phyloP scores from a whole-genome alignment of 2,797 vertebrate genomes.

The Sphenopsis melanotis region DNA sequence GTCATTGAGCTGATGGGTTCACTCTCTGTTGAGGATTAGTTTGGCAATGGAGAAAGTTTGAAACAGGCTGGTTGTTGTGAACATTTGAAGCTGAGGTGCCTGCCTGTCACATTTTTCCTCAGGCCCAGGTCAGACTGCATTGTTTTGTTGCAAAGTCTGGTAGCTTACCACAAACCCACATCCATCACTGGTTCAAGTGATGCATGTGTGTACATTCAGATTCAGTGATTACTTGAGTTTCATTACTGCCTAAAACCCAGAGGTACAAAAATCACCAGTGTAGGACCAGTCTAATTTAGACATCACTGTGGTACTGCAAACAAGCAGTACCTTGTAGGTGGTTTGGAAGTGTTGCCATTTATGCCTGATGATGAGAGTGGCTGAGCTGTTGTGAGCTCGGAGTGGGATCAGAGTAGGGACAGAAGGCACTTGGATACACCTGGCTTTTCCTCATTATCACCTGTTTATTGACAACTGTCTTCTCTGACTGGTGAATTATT shows the following conservation, averaged over 20 bases:
- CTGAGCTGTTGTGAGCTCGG: background rate
- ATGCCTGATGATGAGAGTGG: background rate
- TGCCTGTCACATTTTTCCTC: fast-evolving
- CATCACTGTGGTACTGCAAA: background rate
- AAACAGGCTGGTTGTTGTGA: background rate
- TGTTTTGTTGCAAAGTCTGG: background rate
- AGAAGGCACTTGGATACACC: background rate
- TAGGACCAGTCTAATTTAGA: background rate
- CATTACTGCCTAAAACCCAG: background rate
- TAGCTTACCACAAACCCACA: background rate
- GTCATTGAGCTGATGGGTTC: background rate
- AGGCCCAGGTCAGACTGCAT: too few relatives aligned
- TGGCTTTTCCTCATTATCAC: background rate
- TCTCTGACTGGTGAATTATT: background rate
- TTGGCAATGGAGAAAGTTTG: background rate
- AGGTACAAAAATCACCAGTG: background rate
- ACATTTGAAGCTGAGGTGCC: background rate
- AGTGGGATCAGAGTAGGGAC: background rate
- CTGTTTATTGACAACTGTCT: background rate
- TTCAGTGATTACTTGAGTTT: background rate
- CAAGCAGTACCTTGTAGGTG: background rate
- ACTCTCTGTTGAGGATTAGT: background rate
- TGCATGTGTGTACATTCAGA: fast-evolving
- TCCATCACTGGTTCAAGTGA: background rate
- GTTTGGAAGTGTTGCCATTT: background rate